Base-by-base conservation (phyloP, 2,797 vertebrate genomes). In the Enteromius viviparus region DNA sequence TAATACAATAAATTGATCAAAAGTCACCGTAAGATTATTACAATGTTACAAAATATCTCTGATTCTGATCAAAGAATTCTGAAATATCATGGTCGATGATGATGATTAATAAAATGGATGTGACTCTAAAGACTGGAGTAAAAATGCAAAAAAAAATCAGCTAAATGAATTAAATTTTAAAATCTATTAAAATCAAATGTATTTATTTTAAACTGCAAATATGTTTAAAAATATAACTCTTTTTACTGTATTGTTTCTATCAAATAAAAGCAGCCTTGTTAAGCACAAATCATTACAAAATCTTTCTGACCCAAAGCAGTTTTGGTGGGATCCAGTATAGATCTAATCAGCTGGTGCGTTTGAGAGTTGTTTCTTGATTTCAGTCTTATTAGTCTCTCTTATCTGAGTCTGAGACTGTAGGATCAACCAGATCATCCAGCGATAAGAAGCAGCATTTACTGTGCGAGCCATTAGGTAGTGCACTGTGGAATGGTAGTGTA, bases 361-460 rank as follows among this genome's bases (percentile, higher is more conserved):
- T 4, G n/a, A 26, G 40, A 26, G 23, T 14, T 17, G 68, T 47
- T 47, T 70, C n/a, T 70, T 70, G n/a, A 17, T 47, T 26, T 45
- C 26, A 68, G 64, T 53, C 15, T 68, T 53, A 68, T 40, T 78
- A 1, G 47, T 66, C 49, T 77, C 17, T 78, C 58, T 66, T 68
- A 53, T 68, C 12, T 40, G 7, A 68, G 47, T 40, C 64, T 66
- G 12, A 17, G 75, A 78, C 29, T 66, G 26, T 49, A 53, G 45
- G 62, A 34, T 68, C 45, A 51, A 51, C 6, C 29, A 66, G 64
- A 79, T 37, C n/a, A 68, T 21, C 21, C 1, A 1, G 3, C 6
- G 45, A 51, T 51, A 40, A 66, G 17, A 3, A 66, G 32, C 53
- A 55, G 4, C 32, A 6, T 29, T 65, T 58, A 80, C 66, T 55